These are phyloP conservation scores for Trisateles emortualis DNA, from an alignment of 2,888 invertebrate genomes.

Conservation along the genomic window DNA sequence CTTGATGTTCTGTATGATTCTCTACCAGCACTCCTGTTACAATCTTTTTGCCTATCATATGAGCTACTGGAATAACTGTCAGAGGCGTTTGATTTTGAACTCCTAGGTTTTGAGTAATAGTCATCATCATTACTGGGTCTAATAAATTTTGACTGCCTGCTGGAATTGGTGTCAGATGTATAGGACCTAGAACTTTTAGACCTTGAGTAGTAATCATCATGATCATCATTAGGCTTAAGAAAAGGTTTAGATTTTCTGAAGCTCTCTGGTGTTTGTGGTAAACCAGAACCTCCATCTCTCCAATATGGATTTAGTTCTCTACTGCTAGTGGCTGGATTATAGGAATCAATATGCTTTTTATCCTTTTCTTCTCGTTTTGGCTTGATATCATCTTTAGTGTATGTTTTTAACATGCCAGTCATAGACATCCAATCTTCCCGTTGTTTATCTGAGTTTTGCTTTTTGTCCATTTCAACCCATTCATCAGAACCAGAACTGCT, in stretches of 20 bases:
- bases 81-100: conserved; percentile 1
- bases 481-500: conserved; percentile 76
- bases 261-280: conserved; percentile 87
- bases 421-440: conserved; percentile 95
- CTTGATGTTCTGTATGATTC: conserved; percentile 37
- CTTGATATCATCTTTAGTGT: conserved; percentile 77
- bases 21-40: conserved; percentile 23
- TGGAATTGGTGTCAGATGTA: conserved; percentile 14
- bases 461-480: conserved; percentile 88
- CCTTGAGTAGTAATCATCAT: conserved; percentile 62
- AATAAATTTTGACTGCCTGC: conserved; percentile 49
- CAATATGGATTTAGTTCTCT: conserved; percentile 97
- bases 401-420: conserved; percentile 83
- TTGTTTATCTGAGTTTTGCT: conserved; percentile 50
- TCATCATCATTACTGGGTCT: conserved; percentile 19
- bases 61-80: conserved; percentile 9
- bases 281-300: conserved; percentile 95
- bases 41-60: conserved; percentile 27
- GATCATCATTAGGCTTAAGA: conserved; percentile 73
- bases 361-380: conserved; percentile 81
- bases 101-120: conserved; percentile 19
- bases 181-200: conserved; percentile 26
- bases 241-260: conserved; percentile 70
- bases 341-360: conserved; percentile 86
- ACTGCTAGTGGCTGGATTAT: conserved; percentile 90